Base-by-base conservation (phyloP, 2,113 vertebrate genomes). In the Gasterosteus nipponicus region DNA sequence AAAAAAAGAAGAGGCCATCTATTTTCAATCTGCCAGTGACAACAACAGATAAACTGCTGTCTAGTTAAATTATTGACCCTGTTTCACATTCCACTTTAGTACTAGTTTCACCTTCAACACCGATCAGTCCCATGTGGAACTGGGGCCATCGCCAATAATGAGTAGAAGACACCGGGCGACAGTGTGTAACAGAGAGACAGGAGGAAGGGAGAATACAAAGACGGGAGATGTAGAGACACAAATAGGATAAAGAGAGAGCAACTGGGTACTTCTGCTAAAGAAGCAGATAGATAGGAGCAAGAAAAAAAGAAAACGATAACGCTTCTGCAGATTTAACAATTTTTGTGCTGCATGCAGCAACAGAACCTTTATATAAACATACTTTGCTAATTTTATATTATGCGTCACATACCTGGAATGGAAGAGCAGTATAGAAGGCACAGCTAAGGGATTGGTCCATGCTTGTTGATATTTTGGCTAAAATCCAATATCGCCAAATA, bases 11-110 rank as follows among this genome's bases (percentile, higher is more conserved):
- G 0, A 8, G 39, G 12, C 57, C 7, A 78, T 89, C 88, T 82
- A 81, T 86, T 82, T 77, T 80, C 68, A 89, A 80, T 88, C 69
- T 78, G 56, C 66, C 78, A 16, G 69, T 79, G 79, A 87, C 81
- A 87, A 80, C 73, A 86, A 66, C 59, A 73, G 65, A 62, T 78
- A 82, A 85, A 82, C 66, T 80, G 69, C 68, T 86, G 66, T 88
- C 74, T 42, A 1, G 38, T 75, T 78, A 73, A 76, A 83, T 85
- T 38, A 85, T 85, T 79, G 88, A 85, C 46, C 46, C 64, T 47
- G 46, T 42, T 78, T 58, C 60, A 59, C 69, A 84, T 77, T 82
- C 31, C 18, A 51, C 68, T 75, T 75, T 75, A 63, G 53, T 66
- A n/a, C 49, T 53, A 19, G 59, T 85, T 81, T 85, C 39, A 72